These are phyloP conservation scores for Euphonia xanthogaster DNA, from an alignment of 2,797 vertebrate genomes.

Conservation along the genomic window DNA sequence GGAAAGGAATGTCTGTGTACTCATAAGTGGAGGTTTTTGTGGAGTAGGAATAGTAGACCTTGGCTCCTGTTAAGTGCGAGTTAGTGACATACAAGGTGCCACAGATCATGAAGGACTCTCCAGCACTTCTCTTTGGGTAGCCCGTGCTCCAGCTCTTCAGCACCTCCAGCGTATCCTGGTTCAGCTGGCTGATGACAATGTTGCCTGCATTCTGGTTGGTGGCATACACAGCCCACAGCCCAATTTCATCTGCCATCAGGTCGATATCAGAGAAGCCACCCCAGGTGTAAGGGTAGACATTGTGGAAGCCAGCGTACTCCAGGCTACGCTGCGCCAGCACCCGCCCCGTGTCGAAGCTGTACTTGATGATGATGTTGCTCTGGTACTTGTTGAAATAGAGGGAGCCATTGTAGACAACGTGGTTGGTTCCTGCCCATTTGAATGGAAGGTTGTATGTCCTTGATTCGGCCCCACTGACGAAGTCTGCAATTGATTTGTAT, in stretches of 20 bases:
- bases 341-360: constrained; percentile 90
- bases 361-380: constrained; percentile 97
- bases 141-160: constrained; percentile 94
- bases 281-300: constrained; percentile 97
- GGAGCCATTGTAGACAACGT: constrained; percentile 95
- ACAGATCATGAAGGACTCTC: constrained; percentile 98
- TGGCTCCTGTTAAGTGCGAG: constrained; percentile 94
- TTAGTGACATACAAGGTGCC: constrained; percentile 97
- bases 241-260: constrained; percentile 96
- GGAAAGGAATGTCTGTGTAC: constrained; percentile 97
- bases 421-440: constrained; percentile 98
- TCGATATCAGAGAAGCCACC: constrained; percentile 97
- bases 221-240: constrained; percentile 95
- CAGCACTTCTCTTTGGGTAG: constrained; percentile 96
- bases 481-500: constrained; percentile 91
- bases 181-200: constrained; percentile 92
- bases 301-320: constrained; percentile 97
- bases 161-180: constrained; percentile 91
- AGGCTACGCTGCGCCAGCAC: constrained; percentile 91
- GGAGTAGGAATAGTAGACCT: constrained; percentile 96
- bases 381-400: constrained; percentile 99
- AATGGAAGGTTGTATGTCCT: constrained; percentile 96
- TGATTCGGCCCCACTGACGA: constrained; percentile 89
- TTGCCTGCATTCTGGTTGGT: constrained; percentile 99
- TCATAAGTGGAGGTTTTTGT: constrained; percentile 96